phyloP scores from a whole-genome alignment of 2,888 invertebrate species.

The Macrostomum cliftonense region DNA sequence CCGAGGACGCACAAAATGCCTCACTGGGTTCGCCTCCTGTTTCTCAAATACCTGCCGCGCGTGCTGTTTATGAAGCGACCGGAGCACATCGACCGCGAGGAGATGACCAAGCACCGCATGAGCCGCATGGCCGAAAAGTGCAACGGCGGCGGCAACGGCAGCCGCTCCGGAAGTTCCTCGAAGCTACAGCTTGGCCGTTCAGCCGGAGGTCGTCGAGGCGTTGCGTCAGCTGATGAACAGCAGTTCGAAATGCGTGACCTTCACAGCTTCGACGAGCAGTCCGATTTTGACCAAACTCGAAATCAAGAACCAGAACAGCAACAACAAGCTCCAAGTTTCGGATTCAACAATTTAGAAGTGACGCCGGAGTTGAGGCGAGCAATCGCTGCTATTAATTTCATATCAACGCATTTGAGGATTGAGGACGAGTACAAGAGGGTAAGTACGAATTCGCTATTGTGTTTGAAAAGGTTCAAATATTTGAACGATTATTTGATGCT shows the following conservation, averaged over 20 bases:
- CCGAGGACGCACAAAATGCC: conserved; percentile 96
- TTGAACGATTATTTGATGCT: background rate
- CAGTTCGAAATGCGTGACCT: too few relatives aligned
- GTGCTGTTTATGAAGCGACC: conserved; percentile 86
- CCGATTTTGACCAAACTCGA: background rate
- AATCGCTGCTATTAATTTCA: conserved; percentile 8
- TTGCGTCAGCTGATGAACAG: too few relatives aligned
- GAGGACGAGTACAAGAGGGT: conserved; percentile 8
- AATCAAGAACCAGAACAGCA: background rate
- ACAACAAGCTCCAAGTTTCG: background rate
- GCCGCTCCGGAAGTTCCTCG: too few relatives aligned
- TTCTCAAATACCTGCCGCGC: conserved; percentile 77
- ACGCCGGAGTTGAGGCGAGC: conserved; percentile 1
- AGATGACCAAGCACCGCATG: background rate
- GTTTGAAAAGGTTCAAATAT: background rate
- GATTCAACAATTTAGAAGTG: background rate
- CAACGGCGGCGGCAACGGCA: conserved; percentile 1
- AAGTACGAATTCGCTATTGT: background rate
- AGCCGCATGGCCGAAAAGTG: conserved; percentile 1
- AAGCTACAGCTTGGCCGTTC: too few relatives aligned
- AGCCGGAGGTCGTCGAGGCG: too few relatives aligned
- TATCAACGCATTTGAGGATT: conserved; percentile 7
- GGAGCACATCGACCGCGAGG: conserved; percentile 32
- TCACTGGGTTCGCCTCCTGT: conserved; percentile 78
- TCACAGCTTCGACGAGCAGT: background rate